Evolutionary conservation across 2,113 vertebrate species (phyloP), one percentile per base, ranked within the genome.

Genomic region (Triplophysa rosa): DNA sequence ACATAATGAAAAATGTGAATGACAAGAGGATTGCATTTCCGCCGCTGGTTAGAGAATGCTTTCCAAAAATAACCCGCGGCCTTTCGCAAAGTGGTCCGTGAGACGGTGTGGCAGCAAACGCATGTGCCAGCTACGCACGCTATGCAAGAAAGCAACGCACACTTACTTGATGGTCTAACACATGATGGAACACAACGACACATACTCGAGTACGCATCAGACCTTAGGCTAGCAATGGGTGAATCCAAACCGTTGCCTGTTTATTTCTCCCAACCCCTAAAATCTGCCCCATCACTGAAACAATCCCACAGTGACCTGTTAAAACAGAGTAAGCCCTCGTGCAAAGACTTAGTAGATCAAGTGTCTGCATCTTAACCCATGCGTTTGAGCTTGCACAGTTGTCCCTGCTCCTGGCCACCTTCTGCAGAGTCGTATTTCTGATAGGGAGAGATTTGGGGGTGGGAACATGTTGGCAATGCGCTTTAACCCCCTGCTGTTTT

Each of bases 401-500:
- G 62, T 80, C 77, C 33, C 42, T 78, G 12, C 54, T 24, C 70
- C 45, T 67, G 29, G 72, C n/a, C 71, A 33, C 58, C 42, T 19
- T 6, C 13, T 62, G 61, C 17, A 84, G 85, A 87, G 24, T 26
- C 13, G 58, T 40, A 61, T 75, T 83, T 84, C 81, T 87, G 85
- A 77, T 78, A 78, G 19, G 0, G 26, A 86, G 84, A 80, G 74
- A 73, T 79, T 87, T 86, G 52, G 67, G 29, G 65, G 64, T 70
- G 47, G 26, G 65, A 9, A 40, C 47, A 62, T 86, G 88, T 89
- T 84, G 87, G 82, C 78, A 37, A 83, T 83, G 83, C 85, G 82
- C 88, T 85, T 74, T 61, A 58, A 88, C 85, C 91, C 90, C 91
- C 92, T 91, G 90, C 91, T 92, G 89, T 87, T 86, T 87, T 88